These are phyloP conservation scores for Nephrotoma guestfalica DNA, from an alignment of 2,888 invertebrate species.

Conservation along the genomic window DNA sequence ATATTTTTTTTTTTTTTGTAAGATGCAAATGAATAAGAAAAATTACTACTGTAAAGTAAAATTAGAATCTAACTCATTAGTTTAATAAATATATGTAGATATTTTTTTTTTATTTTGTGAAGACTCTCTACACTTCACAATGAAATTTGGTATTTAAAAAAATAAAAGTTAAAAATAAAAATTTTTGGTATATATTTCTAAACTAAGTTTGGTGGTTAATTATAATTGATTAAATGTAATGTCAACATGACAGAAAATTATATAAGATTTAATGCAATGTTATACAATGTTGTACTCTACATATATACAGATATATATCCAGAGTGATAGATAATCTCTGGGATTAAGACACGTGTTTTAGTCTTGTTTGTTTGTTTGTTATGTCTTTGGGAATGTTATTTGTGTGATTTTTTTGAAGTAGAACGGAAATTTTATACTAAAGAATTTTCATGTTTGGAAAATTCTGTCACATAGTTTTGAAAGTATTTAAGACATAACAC, in stretches of 20 bases:
- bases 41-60: background rate
- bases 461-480: background rate
- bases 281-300: background rate
- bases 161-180: background rate
- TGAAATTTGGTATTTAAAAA: background rate
- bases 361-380: background rate
- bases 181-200: background rate
- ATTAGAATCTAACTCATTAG: background rate
- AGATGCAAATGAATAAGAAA: background rate
- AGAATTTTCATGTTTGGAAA: background rate
- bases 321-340: background rate
- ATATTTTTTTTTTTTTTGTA: background rate
- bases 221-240: background rate
- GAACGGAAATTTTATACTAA: background rate
- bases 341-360: background rate
- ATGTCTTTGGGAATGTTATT: background rate
- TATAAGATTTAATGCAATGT: background rate
- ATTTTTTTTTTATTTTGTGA: background rate
- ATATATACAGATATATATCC: background rate
- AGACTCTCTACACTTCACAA: background rate
- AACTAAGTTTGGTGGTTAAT: background rate
- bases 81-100: background rate
- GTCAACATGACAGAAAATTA: background rate
- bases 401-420: background rate
- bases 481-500: background rate